A percentile compares a stretch with the other conserved stretches of the same genome.
These are phyloP conservation scores for Brachionus koreanus DNA, from an alignment of 1,140 invertebrate species.

Conservation along the genomic window DNA sequence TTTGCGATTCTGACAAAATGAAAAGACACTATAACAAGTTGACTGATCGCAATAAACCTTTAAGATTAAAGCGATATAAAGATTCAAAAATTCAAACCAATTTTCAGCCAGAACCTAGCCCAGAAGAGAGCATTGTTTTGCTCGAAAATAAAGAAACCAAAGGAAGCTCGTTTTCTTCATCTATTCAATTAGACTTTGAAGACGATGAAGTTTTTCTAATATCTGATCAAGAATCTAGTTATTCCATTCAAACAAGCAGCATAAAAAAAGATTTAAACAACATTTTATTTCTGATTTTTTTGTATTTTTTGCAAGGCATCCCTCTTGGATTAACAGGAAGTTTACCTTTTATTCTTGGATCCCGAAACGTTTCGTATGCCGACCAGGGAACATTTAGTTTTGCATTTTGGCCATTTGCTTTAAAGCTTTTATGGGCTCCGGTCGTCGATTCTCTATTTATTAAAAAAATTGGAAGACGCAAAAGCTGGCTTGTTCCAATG, in stretches of 20 bases:
- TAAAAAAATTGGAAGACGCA: conserved; percentile 77
- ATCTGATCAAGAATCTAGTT: background rate
- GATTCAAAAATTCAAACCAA: background rate
- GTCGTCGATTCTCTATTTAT: conserved; percentile 88
- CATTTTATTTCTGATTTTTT: conserved; percentile 67
- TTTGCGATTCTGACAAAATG: background rate
- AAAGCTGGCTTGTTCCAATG: conserved; percentile 91
- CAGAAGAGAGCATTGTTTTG: background rate
- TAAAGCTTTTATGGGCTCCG: conserved; percentile 96
- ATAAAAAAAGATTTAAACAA: conserved; percentile 12
- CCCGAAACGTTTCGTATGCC: background rate
- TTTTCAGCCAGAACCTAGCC: background rate
- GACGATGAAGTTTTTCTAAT: background rate
- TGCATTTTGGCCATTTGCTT: conserved; percentile 87
- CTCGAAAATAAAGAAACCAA: background rate
- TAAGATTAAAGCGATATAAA: background rate
- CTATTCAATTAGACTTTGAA: background rate
- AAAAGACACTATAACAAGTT: background rate
- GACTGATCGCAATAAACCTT: background rate
- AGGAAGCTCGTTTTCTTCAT: background rate
- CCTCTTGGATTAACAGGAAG: conserved; percentile 85
- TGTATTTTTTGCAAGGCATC: conserved; percentile 87
- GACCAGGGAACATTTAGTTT: conserved; percentile 91
- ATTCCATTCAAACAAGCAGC: background rate
- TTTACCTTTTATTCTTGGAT: conserved; percentile 80